These are phyloP conservation scores for Cylas formicarius DNA, from an alignment of 1,140 invertebrate genomes.

Conservation along the genomic window DNA sequence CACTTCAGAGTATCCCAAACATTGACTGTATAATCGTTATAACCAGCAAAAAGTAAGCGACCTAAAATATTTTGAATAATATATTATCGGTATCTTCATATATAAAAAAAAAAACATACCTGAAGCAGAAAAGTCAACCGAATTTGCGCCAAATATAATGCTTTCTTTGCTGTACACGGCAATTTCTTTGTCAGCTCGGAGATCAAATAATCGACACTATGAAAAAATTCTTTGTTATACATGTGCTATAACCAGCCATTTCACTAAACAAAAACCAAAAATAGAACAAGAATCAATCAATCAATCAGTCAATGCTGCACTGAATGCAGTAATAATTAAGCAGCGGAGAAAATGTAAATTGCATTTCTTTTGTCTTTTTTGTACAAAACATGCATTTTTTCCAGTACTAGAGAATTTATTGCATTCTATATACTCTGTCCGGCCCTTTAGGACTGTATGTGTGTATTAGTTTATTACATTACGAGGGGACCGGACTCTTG, in stretches of 20 bases:
- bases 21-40: conserved; percentile 98
- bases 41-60: conserved; percentile 93
- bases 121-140: conserved; percentile 95
- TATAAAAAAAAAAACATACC: conserved; percentile 57
- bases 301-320: no score
- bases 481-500: no score
- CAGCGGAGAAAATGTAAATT: no score
- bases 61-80: conserved; percentile 47
- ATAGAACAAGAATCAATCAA: background rate
- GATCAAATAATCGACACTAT: conserved; percentile 93
- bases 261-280: background rate
- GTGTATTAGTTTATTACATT: no score
- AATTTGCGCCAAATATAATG: conserved; percentile 97
- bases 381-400: no score
- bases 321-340: no score
- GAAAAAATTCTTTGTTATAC: conserved; percentile 28
- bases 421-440: no score
- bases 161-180: conserved; percentile 95
- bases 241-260: background rate
- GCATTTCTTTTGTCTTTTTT: no score
- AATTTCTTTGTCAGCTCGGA: conserved; percentile 95
- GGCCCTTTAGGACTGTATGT: no score
- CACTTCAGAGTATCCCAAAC: conserved; percentile 98
- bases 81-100: background rate
- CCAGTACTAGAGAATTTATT: no score